A percentile compares a stretch with the other conserved stretches of the same genome.
phyloP scores from a whole-genome alignment of 1,140 invertebrate genomes.

The Drosophila pandora region DNA sequence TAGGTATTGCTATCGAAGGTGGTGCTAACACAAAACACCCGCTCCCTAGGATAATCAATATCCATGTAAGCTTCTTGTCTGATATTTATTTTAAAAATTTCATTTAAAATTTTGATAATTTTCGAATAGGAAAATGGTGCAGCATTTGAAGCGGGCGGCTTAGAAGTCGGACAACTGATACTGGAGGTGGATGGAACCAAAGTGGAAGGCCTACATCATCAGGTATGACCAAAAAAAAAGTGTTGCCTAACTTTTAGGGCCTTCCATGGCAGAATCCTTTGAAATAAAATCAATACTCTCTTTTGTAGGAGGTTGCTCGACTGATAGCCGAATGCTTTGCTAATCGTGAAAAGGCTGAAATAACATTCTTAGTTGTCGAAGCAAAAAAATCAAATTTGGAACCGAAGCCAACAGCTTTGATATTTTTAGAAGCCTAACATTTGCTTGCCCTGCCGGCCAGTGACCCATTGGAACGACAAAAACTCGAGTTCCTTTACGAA shows the following conservation, averaged over 20 bases:
- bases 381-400: conserved; percentile 95
- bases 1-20: conserved; percentile 98
- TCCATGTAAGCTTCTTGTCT: conserved; percentile 89
- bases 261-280: conserved; percentile 1
- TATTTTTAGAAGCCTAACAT: conserved; percentile 95
- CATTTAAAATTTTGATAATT: conserved; percentile 3
- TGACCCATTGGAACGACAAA: conserved; percentile 86
- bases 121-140: conserved; percentile 93
- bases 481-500: conserved; percentile 85
- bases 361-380: conserved; percentile 95
- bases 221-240: conserved; percentile 55
- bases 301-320: conserved; percentile 90
- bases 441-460: conserved; percentile 91
- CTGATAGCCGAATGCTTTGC: conserved; percentile 95
- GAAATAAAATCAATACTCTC: neutral
- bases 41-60: conserved; percentile 97
- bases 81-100: neutral
- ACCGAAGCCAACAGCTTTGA: conserved; percentile 93
- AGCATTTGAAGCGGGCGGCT: conserved; percentile 94
- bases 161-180: conserved; percentile 97
- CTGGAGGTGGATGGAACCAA: conserved; percentile 95
- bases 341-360: conserved; percentile 91
- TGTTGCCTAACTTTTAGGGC: neutral
- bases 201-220: conserved; percentile 91
- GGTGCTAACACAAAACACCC: conserved; percentile 97